Conservation (phyloP, 2,888 invertebrate genomes). For the Himalopsyche tibetana region DNA sequence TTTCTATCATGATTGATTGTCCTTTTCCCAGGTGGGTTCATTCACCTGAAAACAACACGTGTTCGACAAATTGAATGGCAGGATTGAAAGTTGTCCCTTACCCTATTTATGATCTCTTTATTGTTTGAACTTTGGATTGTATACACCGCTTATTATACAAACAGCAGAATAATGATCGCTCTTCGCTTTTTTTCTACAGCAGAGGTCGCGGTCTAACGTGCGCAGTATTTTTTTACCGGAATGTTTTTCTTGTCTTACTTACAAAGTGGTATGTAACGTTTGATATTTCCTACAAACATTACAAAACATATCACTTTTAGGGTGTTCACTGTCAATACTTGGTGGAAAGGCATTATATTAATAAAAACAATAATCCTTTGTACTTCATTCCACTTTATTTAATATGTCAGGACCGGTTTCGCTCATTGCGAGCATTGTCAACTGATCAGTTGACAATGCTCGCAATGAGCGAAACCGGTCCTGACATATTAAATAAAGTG, state of each 20-base stretch:
- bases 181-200: neutral
- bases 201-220: neutral
- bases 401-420: no score
- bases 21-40: slow-evolving; percentile 41
- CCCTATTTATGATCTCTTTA: slow-evolving; percentile 38
- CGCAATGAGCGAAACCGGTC: no score
- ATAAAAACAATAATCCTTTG: no score
- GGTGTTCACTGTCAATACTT: no score
- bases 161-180: slow-evolving; percentile 13
- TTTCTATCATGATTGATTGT: neutral
- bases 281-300: no score
- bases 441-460: no score
- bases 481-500: no score
- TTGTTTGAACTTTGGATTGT: slow-evolving; percentile 43
- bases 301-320: no score
- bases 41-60: slow-evolving; percentile 34
- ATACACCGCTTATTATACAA: slow-evolving; percentile 14
- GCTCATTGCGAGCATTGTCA: no score
- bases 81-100: slow-evolving; percentile 28
- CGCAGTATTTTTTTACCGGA: neutral
- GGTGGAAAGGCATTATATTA: no score
- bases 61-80: slow-evolving; percentile 39
- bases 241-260: neutral
- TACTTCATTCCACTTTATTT: no score
- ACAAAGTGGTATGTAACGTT: no score